These are phyloP conservation scores for Thamnaconus septentrionalis DNA, from an alignment of 2,113 vertebrate species.

Conservation along the genomic window DNA sequence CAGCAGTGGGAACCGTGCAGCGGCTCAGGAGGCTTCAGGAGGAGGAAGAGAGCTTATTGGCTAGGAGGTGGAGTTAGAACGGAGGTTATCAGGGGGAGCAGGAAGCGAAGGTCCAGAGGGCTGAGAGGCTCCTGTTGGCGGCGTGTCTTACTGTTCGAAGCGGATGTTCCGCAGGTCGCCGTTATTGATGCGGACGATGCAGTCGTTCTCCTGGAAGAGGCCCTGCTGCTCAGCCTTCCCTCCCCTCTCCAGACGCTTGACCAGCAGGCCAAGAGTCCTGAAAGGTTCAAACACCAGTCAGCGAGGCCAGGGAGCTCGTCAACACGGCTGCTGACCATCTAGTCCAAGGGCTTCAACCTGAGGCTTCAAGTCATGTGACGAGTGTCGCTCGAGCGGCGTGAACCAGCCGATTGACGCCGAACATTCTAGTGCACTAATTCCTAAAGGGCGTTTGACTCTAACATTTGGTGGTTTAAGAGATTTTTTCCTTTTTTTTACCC, in stretches of 20 bases:
- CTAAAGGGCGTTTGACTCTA: too few relatives aligned
- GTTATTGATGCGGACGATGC: slow-evolving; percentile 95
- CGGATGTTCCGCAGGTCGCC: slow-evolving; percentile 91
- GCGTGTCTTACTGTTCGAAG: slow-evolving; percentile 95
- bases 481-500: too few relatives aligned
- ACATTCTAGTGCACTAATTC: too few relatives aligned
- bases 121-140: not conserved
- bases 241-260: slow-evolving; percentile 93
- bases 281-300: slow-evolving; percentile 57
- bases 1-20: slow-evolving; percentile 14
- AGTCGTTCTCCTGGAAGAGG: slow-evolving; percentile 97
- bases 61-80: not conserved
- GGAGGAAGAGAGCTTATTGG: not conserved
- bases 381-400: too few relatives aligned
- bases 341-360: too few relatives aligned
- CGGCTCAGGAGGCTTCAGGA: not conserved
- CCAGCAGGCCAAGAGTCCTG: slow-evolving; percentile 95
- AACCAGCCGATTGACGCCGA: too few relatives aligned
- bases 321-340: not conserved
- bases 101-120: too few relatives aligned
- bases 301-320: not conserved
- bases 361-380: too few relatives aligned
- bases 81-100: not conserved
- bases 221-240: slow-evolving; percentile 95
- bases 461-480: too few relatives aligned